Conservation (phyloP, 2,888 invertebrate species). For the Malthinus flaveolus region DNA sequence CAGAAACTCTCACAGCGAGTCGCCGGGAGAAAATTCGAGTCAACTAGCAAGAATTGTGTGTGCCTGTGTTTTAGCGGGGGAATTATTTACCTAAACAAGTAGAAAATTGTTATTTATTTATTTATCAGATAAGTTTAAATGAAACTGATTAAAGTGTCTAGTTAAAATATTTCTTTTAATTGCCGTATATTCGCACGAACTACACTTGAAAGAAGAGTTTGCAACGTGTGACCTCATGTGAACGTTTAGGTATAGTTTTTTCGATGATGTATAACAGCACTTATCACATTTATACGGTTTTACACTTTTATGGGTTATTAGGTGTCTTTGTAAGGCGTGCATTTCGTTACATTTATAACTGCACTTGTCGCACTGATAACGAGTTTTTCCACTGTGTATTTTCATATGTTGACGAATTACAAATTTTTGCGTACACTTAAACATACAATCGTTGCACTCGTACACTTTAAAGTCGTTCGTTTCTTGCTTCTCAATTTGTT, state of each 20-base stretch:
- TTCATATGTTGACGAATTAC: no score
- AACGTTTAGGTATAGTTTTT: conserved; percentile 1
- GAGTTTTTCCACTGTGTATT: no score
- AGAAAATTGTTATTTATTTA: background rate
- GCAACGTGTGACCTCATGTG: background rate
- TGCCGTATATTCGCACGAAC: background rate
- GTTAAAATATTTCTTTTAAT: background rate
- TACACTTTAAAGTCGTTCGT: no score
- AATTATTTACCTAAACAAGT: conserved; percentile 68
- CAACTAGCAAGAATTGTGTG: conserved; percentile 89
- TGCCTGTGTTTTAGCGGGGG: conserved; percentile 94
- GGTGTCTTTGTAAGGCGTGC: no score
- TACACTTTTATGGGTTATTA: no score
- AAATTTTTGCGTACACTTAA: no score
- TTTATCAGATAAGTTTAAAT: background rate
- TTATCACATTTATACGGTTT: background rate
- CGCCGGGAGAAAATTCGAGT: conserved; percentile 88
- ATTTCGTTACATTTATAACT: no score
- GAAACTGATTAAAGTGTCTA: background rate
- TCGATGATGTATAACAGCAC: background rate
- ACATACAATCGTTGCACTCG: no score
- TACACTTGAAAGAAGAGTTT: background rate
- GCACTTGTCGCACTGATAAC: no score
- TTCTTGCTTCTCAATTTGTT: no score
- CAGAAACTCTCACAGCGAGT: conserved; percentile 68